Evolutionary conservation across 2,113 vertebrate species (phyloP), one percentile per base, ranked within the genome.

Genomic region (Alethe castanea): DNA sequence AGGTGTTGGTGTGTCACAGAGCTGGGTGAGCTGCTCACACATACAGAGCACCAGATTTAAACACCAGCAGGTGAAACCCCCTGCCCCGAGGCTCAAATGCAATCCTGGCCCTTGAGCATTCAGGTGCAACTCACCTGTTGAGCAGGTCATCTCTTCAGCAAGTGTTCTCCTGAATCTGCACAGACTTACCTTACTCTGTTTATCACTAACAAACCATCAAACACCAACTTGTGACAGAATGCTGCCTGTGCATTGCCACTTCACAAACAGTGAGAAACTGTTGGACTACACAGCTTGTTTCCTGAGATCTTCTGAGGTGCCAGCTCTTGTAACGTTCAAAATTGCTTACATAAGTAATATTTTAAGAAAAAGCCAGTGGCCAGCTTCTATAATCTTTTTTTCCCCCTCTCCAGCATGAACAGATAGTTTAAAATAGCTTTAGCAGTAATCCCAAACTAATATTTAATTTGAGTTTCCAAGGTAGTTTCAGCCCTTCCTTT

Each of bases 11-110:
- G 8, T 26, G 26, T 14, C n/a, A 28, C n/a, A 54, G 61, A 74
- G 60, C 59, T 57, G 4, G 0, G 23, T 1, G 33, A 5, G 20
- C 1, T 0, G 4, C 31, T 1, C 33, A 6, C 45, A 5, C 35
- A 20, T 52, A 20, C n/a, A 29, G 11, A 7, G 6, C 54, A 84
- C 15, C 56, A 26, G 9, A n/a, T 26, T 11, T 6, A 44, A 64
- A 33, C 61, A 52, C 2, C 29, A 25, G 1, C 53, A 50, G 33
- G 12, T 14, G 33, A 4, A 72, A 74, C 85, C 2, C 19, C 61
- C 13, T 35, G 28, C 26, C 38, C 45, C 0, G 0, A 33, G 23
- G 62, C 31, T 53, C 52, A 36, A 9, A 42, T 2, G 7, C 29
- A 36, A 45, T 2, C 38, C 47, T 36, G 38, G 62, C 31, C 45